phyloP scores from a whole-genome alignment of 2,797 vertebrate genomes.

The Hafferia zeledoni region DNA sequence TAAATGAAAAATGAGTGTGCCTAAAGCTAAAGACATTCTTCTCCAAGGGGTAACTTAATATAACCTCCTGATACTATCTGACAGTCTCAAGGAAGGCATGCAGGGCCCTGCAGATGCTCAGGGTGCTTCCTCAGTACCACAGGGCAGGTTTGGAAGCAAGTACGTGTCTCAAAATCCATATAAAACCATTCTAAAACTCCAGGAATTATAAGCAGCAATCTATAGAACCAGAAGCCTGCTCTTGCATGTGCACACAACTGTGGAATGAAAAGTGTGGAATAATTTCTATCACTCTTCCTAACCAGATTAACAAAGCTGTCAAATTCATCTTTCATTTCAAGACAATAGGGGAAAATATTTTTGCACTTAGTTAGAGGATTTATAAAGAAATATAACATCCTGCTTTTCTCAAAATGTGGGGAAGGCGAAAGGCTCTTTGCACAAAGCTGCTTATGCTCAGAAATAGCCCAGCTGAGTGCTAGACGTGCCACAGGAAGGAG shows the following conservation, averaged over 20 bases:
- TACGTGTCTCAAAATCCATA: background rate
- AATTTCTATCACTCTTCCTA: background rate
- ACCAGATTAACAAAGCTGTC: conserved; percentile 18
- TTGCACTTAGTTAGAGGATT: conserved; percentile 11
- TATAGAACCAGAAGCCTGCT: background rate
- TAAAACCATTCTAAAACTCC: background rate
- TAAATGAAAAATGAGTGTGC: background rate
- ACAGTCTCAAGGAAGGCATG: background rate
- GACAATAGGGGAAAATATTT: conserved; percentile 45
- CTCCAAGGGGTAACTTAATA: background rate
- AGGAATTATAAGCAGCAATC: background rate
- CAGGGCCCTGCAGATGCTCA: background rate
- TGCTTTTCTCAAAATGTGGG: conserved; percentile 27
- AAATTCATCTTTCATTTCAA: conserved; percentile 19
- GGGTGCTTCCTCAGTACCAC: background rate
- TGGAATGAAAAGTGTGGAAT: background rate
- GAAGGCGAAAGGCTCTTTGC: conserved; percentile 38
- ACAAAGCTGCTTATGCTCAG: conserved; percentile 44
- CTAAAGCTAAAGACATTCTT: background rate
- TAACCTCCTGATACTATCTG: background rate
- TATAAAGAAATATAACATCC: conserved; percentile 59
- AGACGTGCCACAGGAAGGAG: conserved; percentile 60
- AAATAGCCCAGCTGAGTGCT: conserved; percentile 24
- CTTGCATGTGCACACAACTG: background rate
- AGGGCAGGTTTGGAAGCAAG: background rate